Conservation (phyloP, 2,113 vertebrate genomes). For the Phycodurus eques region DNA sequence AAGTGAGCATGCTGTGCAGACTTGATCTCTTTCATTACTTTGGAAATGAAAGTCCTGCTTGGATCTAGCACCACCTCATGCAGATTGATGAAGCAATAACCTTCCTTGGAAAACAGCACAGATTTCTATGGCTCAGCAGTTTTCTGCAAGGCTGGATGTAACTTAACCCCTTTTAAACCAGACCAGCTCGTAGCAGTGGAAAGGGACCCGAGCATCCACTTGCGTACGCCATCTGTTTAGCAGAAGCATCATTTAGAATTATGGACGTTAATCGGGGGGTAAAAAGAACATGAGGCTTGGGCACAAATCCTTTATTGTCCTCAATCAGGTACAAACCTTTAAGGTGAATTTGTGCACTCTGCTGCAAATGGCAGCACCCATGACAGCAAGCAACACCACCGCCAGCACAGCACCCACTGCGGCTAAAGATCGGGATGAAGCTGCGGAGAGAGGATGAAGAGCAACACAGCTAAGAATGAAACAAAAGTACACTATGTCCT, state of each 20-base stretch:
- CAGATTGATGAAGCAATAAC: slow-evolving; percentile 29
- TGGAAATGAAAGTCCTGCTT: neutral
- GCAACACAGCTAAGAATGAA: slow-evolving; percentile 1
- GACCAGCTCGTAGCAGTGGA: neutral
- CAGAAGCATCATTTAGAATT: neutral
- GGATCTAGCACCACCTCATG: neutral
- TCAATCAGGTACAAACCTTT: slow-evolving; percentile 37
- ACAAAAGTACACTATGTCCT: neutral
- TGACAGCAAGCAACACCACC: slow-evolving; percentile 20
- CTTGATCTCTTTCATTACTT: slow-evolving; percentile 5
- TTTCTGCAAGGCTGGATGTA: slow-evolving; percentile 20
- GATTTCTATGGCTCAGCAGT: slow-evolving; percentile 11
- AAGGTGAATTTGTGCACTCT: neutral
- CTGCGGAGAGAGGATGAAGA: slow-evolving; percentile 17
- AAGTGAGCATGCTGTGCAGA: neutral
- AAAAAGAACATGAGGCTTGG: neutral
- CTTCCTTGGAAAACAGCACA: slow-evolving; percentile 12
- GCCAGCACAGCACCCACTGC: slow-evolving; percentile 15
- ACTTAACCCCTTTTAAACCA: slow-evolving; percentile 28
- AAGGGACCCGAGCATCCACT: neutral
- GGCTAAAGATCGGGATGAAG: slow-evolving; percentile 1
- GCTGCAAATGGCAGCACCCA: slow-evolving; percentile 14
- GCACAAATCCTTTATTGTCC: slow-evolving; percentile 40
- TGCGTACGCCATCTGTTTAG: neutral
- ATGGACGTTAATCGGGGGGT: neutral